Evolutionary conservation across 2,888 invertebrate species (phyloP), one percentile per base, ranked within the genome.

Genomic region (Eupithecia dodoneata): DNA sequence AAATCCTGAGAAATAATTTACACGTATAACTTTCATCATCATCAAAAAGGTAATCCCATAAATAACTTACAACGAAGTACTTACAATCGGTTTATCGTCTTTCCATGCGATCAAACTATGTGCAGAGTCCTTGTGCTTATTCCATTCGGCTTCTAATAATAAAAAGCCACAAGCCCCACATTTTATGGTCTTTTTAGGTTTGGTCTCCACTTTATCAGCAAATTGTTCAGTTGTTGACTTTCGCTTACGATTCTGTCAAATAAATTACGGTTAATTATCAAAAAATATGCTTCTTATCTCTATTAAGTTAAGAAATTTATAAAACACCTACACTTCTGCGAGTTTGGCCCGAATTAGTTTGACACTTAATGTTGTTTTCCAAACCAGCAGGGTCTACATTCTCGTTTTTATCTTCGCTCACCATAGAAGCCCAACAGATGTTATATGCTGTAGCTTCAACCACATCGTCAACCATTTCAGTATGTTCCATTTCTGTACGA

Each of bases 61-160:
- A 42, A 42, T 42, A 66, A 42, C 15, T 66, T 42, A 66, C 66
- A 42, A 66, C 13, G 49, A 55, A 9, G 41, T 75, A 90, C 90
- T 88, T 86, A 91, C 92, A 78, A 89, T 81, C 55, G 79, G 76
- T 76, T 84, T 69, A 13, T 86, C 88, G 12, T 81, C 81, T 80
- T 82, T 86, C 88, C 89, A 90, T 71, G 87, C 89, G 75, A 89
- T 87, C 55, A 81, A 83, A 76, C 87, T 83, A 81, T 92, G 92
- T 47, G 85, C 77, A 49, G 82, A 77, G 47, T 81, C 79, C 42
- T 86, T 83, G 81, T 92, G 91, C 7, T 81, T 55, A 9, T 88
- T 83, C 91, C 91, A 92, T 65, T 88, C 85, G 5, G 13, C 78
- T 77, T 84, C 83, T 45, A 81, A 71, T 55, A 90, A 67, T 42